Percentiles rank a stretch among this genome's conserved stretches.
Evolutionary conservation across 1,140 invertebrate genomes (phyloP).

Genomic region (Megathymus violae): DNA sequence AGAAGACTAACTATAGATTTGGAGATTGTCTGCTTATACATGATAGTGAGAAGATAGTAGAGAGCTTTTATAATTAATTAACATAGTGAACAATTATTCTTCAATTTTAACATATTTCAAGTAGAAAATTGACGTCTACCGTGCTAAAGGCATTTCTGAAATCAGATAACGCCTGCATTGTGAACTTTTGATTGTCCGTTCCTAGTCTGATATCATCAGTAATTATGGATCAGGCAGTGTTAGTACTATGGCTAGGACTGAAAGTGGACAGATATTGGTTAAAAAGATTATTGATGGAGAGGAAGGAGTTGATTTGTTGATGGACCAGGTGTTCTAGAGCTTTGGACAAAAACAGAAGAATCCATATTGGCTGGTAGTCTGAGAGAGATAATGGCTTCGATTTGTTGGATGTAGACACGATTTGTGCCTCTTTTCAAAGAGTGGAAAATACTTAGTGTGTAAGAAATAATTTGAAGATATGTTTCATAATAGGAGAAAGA

Average conservation of each 20-base stretch:
- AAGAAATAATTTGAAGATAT: no score
- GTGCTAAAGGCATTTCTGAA: background rate
- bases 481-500: no score
- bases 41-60: background rate
- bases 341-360: background rate
- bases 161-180: background rate
- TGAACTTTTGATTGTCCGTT: background rate
- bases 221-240: background rate
- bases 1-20: background rate
- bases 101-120: no score
- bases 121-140: background rate
- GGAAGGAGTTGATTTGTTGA: background rate
- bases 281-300: background rate
- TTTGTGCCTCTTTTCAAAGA: no score
- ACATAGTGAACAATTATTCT: background rate
- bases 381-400: background rate
- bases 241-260: background rate
- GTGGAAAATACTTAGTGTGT: no score
- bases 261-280: background rate
- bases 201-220: background rate
- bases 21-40: no score
- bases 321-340: background rate
- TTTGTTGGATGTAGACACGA: background rate
- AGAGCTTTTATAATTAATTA: background rate
- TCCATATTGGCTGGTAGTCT: background rate